phyloP scores from a whole-genome alignment of 2,113 vertebrate species.

The Epinephelus cyanopodus region DNA sequence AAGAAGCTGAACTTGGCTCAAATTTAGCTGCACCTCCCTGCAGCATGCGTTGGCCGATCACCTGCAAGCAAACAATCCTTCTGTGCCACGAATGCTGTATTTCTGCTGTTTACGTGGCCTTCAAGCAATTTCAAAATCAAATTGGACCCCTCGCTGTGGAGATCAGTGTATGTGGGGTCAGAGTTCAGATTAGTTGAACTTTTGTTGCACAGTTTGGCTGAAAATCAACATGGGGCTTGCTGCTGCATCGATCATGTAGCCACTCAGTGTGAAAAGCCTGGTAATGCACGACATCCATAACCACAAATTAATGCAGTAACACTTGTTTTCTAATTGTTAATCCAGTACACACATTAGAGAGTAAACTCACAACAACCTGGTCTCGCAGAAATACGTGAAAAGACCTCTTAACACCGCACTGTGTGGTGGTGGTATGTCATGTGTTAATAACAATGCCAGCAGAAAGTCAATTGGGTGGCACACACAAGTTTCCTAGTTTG shows the following conservation, averaged over 20 bases:
- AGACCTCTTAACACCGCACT: no score
- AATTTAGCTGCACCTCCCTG: background rate
- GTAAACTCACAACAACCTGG: background rate
- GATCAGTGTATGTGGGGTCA: background rate
- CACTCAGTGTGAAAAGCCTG: background rate
- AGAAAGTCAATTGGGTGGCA: no score
- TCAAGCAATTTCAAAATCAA: no score
- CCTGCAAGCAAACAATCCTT: background rate
- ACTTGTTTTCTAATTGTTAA: constrained; percentile 16
- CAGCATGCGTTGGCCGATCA: background rate
- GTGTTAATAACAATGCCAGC: no score
- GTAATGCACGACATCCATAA: background rate
- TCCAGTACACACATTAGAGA: constrained; percentile 1
- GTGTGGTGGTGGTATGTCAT: no score
- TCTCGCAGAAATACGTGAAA: no score
- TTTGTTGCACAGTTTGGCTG: background rate
- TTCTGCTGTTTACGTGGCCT: no score
- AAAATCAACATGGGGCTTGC: background rate
- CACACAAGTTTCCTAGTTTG: no score
- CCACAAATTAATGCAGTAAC: background rate
- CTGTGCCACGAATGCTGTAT: background rate
- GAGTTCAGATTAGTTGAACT: background rate
- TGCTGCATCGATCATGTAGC: background rate
- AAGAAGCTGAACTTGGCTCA: background rate
- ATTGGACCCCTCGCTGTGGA: no score